Conservation (phyloP, 2,797 vertebrate species). For the Triplophysa bombifrons region DNA sequence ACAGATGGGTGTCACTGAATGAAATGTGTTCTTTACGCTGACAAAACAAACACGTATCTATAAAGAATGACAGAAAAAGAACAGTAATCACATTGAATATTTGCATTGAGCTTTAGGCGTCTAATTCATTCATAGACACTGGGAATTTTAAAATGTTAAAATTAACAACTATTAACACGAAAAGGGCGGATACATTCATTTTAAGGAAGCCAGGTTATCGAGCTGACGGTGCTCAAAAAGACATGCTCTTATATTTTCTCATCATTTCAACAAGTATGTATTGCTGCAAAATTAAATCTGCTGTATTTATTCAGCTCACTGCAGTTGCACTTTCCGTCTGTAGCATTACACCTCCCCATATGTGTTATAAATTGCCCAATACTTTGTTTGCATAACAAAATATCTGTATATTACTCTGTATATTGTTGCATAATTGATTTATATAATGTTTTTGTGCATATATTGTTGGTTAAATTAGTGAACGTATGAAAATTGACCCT, state of each 20-base stretch:
- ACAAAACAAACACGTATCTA: neutral
- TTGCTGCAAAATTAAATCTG: too few species aligned
- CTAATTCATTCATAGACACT: neutral
- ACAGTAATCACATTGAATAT: neutral
- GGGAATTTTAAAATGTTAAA: neutral
- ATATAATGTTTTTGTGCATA: too few species aligned
- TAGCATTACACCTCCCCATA: too few species aligned
- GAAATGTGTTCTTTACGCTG: neutral
- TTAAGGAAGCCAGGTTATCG: neutral
- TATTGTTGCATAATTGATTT: neutral
- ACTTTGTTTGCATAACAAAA: too few species aligned
- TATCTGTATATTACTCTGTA: neutral
- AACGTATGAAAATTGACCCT: too few species aligned
- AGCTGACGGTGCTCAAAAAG: too few species aligned
- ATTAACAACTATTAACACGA: neutral
- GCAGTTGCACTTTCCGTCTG: too few species aligned
- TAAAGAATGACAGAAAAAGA: neutral
- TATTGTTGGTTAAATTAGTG: too few species aligned
- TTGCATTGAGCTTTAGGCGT: neutral
- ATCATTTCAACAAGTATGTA: neutral
- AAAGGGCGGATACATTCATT: neutral
- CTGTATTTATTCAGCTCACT: too few species aligned
- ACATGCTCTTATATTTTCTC: too few species aligned
- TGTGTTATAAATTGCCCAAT: too few species aligned
- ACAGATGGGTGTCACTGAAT: slow-evolving; percentile 19